Evolutionary conservation across 2,888 invertebrate genomes (phyloP), one percentile per base, ranked within the genome.

Genomic region (Cerastis rubricosa): DNA sequence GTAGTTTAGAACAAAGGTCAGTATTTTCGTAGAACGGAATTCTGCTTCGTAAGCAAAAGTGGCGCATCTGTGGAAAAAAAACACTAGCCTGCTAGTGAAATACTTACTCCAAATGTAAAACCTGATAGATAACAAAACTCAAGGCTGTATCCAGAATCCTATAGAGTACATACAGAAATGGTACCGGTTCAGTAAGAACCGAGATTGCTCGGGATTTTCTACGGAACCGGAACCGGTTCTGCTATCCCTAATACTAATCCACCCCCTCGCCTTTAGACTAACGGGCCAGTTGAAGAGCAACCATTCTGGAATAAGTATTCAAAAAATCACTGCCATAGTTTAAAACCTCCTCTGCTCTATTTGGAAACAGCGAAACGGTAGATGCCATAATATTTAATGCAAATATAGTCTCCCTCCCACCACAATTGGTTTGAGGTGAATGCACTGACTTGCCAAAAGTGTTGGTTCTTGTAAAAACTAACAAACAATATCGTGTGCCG

Each of bases 401-500:
- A 79, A 79, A 79, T 68, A 63, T 59, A 51, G 47, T 63, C 14
- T 54, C 40, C 63, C 12, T 35, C 45, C 47, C 65, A 66, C 71
- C n/a, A 68, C 22, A 40, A 40, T 75, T 7, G 25, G 57, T 47
- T 51, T 51, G 40, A 74, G 82, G 78, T 82, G 68, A 82, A 82
- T 51, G 82, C 51, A 74, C 81, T 76, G 12, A 59, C 57, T 68
- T 59, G 61, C 45, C 68, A 47, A 81, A 81, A 72, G 19, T 25
- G 22, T 59, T 8, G n/a, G 14, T 71, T 51, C 29, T 25, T 74
- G 25, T 29, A 17, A 57, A 11, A 29, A 54, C 35, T 35, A 43
- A 45, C 54, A 66, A 72, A 74, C 66, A 67, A 51, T 47, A 69
- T 71, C 19, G 17, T n/a, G 45, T 65, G 65, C n/a, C 78, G 66